These are phyloP conservation scores for Nannoperca australis DNA, from an alignment of 2,797 vertebrate species.

Conservation along the genomic window DNA sequence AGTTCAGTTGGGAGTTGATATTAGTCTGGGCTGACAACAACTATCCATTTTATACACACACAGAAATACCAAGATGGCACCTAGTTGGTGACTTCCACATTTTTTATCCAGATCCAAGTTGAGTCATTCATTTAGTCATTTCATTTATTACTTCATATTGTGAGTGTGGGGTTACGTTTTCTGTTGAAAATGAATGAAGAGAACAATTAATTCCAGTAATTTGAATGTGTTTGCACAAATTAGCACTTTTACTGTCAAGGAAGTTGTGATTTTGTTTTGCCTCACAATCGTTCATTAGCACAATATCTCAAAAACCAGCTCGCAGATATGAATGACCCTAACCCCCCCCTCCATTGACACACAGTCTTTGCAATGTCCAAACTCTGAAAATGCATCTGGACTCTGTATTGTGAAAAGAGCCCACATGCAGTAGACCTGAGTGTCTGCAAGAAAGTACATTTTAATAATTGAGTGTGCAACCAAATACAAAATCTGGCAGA, in stretches of 20 bases:
- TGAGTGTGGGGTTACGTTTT: background rate
- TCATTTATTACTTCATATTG: background rate
- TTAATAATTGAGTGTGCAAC: background rate
- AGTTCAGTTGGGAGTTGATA: conserved; percentile 70
- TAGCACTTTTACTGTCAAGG: background rate
- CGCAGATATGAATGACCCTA: too few relatives aligned
- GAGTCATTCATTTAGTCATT: conserved; percentile 27
- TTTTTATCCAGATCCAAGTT: conserved; percentile 33
- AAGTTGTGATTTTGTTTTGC: too few relatives aligned
- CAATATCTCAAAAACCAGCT: background rate
- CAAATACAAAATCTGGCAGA: background rate
- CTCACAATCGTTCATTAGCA: background rate
- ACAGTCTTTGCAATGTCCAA: background rate
- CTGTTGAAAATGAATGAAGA: conserved; percentile 39
- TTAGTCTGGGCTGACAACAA: conserved; percentile 67
- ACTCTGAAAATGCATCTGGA: background rate
- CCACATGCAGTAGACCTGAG: background rate
- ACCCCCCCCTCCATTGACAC: too few relatives aligned
- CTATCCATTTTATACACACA: conserved; percentile 46
- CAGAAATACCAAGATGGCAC: conserved; percentile 31
- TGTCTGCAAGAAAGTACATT: background rate
- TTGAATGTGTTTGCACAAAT: conserved; percentile 5
- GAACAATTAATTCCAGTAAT: background rate
- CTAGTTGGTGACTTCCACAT: conserved; percentile 17
- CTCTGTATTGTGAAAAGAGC: background rate